phyloP scores from a whole-genome alignment of 2,888 invertebrate species.

The Ectemnius continuus region DNA sequence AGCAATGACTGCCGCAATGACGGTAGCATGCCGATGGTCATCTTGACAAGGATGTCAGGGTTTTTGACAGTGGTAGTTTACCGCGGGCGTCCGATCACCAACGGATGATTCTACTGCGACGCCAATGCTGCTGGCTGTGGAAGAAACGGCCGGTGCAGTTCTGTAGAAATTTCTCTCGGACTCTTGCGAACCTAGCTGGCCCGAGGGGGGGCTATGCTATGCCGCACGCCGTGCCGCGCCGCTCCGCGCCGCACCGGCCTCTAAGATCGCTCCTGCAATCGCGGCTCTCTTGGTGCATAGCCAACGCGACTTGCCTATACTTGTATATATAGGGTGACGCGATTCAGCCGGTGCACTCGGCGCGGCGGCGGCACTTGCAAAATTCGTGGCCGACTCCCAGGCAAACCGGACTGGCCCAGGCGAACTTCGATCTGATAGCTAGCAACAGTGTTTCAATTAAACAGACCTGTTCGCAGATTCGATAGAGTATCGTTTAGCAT shows the following conservation, averaged over 20 bases:
- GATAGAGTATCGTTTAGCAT: too few relatives aligned
- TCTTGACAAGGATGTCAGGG: too few relatives aligned
- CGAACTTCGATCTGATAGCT: too few relatives aligned
- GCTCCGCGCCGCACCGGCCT: too few relatives aligned
- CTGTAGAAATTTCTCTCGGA: constrained; percentile 23
- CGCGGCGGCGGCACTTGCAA: constrained; percentile 11
- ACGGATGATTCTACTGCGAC: background rate
- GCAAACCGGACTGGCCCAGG: background rate
- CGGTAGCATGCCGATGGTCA: too few relatives aligned
- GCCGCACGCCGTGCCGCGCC: too few relatives aligned
- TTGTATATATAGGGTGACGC: constrained; percentile 39
- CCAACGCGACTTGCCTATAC: constrained; percentile 29
- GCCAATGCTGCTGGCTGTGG: background rate
- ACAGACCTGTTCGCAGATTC: background rate
- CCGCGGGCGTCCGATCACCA: background rate
- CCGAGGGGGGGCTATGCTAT: constrained; percentile 33
- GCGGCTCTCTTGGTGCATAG: constrained; percentile 39
- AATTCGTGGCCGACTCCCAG: constrained; percentile 9
- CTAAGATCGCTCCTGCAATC: constrained; percentile 47
- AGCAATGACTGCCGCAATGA: too few relatives aligned
- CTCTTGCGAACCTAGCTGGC: constrained; percentile 40
- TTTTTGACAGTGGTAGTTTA: too few relatives aligned
- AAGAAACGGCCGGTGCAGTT: constrained; percentile 14
- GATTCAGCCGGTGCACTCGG: constrained; percentile 8
- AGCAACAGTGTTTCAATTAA: too few relatives aligned